Evolutionary conservation across 2,113 vertebrate genomes (phyloP).

Genomic region (Athene cunicularia): DNA sequence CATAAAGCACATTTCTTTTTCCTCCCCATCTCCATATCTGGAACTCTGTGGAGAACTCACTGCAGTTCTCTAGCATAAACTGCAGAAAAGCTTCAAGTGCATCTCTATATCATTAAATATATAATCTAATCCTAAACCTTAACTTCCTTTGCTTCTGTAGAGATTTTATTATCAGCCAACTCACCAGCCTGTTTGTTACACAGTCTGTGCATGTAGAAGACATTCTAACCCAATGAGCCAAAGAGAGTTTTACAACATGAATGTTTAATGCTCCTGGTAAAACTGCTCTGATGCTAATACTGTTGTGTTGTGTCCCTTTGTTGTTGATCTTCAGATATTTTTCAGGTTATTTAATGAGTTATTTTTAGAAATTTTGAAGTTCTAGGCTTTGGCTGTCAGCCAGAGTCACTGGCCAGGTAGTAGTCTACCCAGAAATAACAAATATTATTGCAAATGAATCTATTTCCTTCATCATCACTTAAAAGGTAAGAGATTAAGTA

Average conservation of each 20-base stretch:
- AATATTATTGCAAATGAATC: background rate
- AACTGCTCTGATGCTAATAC: background rate
- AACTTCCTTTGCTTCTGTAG: background rate
- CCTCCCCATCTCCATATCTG: background rate
- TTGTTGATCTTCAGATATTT: background rate
- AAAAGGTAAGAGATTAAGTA: background rate
- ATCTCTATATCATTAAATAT: background rate
- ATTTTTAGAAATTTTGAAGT: background rate
- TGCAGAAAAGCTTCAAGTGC: background rate
- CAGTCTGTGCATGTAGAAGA: background rate
- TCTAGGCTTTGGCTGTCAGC: background rate
- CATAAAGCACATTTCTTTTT: background rate
- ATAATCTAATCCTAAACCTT: background rate
- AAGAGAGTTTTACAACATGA: background rate
- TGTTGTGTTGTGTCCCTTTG: background rate
- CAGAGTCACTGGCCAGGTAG: background rate
- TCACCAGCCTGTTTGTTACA: background rate
- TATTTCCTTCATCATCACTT: background rate
- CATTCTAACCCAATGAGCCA: background rate
- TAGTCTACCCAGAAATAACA: background rate
- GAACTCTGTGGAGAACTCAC: background rate
- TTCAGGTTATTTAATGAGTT: background rate
- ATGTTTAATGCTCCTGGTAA: background rate
- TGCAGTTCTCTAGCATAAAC: background rate
- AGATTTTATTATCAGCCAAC: background rate